Conservation (phyloP, 2,888 invertebrate genomes). For the Buathra laborator region DNA sequence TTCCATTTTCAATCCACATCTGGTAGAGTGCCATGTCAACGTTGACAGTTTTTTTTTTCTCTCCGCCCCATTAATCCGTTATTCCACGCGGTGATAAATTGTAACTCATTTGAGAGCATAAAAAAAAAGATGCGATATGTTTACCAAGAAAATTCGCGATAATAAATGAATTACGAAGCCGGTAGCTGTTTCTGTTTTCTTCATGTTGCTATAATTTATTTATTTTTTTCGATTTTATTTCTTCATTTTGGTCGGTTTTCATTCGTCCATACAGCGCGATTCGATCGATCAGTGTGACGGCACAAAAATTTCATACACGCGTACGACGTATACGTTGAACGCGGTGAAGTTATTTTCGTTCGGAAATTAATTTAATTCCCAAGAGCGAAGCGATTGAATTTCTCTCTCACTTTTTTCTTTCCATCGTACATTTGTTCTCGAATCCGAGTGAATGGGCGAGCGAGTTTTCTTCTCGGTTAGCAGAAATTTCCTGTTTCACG, state of each 20-base stretch:
- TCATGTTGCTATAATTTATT: background rate
- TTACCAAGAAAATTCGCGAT: background rate
- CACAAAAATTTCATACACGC: background rate
- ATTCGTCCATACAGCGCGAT: background rate
- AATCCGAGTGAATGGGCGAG: no score
- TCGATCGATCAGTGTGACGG: background rate
- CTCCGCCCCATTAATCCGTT: background rate
- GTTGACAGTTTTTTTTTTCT: no score
- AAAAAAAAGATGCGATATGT: background rate
- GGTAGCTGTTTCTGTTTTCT: background rate
- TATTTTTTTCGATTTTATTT: no score
- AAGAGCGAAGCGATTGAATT: background rate
- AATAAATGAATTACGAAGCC: background rate
- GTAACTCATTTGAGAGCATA: background rate
- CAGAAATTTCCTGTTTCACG: no score
- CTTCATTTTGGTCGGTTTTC: background rate
- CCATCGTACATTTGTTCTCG: no score
- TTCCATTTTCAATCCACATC: background rate
- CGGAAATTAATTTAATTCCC: slow-evolving; percentile 12
- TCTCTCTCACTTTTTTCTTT: no score
- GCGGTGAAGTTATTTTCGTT: slow-evolving; percentile 3
- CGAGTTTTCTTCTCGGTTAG: no score
- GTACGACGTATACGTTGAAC: background rate
- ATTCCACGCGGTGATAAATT: background rate
- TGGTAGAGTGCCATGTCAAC: background rate